A percentile compares a stretch with the other conserved stretches of the same genome.
These are phyloP conservation scores for Steromphala cineraria DNA, from an alignment of 2,888 invertebrate species.

Conservation along the genomic window DNA sequence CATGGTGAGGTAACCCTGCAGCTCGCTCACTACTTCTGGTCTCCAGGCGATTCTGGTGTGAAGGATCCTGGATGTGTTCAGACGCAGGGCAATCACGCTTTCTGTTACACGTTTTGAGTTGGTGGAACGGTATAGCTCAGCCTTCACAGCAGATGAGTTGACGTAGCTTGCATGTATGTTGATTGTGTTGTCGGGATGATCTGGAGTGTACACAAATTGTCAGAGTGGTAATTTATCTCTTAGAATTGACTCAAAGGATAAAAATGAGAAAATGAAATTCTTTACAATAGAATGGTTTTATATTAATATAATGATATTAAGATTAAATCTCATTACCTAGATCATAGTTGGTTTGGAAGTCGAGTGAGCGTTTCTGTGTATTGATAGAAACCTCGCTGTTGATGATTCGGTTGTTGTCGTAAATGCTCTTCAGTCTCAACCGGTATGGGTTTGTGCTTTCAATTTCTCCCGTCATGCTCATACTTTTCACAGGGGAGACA, in stretches of 20 bases:
- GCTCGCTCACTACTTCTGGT: constrained; percentile 33
- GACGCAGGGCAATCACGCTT: constrained; percentile 42
- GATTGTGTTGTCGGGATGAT: constrained; percentile 39
- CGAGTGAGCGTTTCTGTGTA: constrained; percentile 28
- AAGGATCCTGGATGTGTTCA: constrained; percentile 50
- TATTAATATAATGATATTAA: not conserved
- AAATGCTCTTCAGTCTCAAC: constrained; percentile 34
- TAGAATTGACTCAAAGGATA: not conserved
- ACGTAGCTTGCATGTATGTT: constrained; percentile 52
- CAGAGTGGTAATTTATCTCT: not conserved
- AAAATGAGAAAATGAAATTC: not conserved
- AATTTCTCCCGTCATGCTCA: constrained; percentile 24
- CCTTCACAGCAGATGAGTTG: constrained; percentile 50
- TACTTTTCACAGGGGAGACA: constrained; percentile 30
- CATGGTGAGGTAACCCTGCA: not conserved
- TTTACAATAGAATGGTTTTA: not conserved
- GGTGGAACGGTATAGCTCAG: constrained; percentile 42
- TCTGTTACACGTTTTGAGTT: constrained; percentile 41
- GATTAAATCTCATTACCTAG: constrained; percentile 27
- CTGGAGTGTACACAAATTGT: constrained; percentile 17
- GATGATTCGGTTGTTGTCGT: constrained; percentile 34
- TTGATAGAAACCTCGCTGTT: constrained; percentile 37
- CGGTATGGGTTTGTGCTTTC: constrained; percentile 30
- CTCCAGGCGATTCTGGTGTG: constrained; percentile 60
- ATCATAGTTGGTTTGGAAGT: constrained; percentile 45